Base-by-base conservation (phyloP, 2,888 invertebrate species). In the Ormyrus nitidulus region DNA sequence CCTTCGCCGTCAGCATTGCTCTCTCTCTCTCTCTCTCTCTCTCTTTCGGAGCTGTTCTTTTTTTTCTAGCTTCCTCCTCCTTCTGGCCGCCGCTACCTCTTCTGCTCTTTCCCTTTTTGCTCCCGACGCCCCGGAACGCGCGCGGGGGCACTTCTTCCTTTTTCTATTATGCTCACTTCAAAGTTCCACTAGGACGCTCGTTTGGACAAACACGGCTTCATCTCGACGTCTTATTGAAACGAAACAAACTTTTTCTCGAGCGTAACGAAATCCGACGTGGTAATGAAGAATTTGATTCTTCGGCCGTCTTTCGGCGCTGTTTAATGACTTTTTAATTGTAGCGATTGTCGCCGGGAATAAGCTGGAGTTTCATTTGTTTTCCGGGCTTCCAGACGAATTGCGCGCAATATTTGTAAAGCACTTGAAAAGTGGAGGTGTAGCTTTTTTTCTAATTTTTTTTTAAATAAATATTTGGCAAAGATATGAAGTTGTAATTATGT, bases 171-270 rank as follows among this genome's bases (percentile, higher is more conserved):
- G 54, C 68, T 10, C 71, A 44, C 65, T 64, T 77, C 51, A 58
- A 65, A 71, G 48, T 65, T 72, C 58, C 9, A 13, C 13, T n/a
- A 6, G 58, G 49, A 53, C 71, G 77, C 71, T 44, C 71, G 44
- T 72, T 72, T 44, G 59, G 46, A 77, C 59, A 72, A 77, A 71
- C 65, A 77, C 65, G 65, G 49, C 65, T 71, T 71, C 65, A 54
- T 64, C 46, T 62, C 11, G 44, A n/a, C 9, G 1, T 11, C 9
- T 66, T 53, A 59, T 68, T 53, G 59, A 68, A 68, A 68, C n/a
- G 64, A 44, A 53, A 48, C 62, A 64, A 64, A 56, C 46, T 48
- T 48, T 51, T 13, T 48, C 9, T 2, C 34, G 34, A 34, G 34
- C 34, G 34, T 4, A 34, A 34, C 34, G 34, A 4, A 34, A 34